Base-by-base conservation (phyloP, 2,113 vertebrate genomes). In the Pseudopipra pipra region DNA sequence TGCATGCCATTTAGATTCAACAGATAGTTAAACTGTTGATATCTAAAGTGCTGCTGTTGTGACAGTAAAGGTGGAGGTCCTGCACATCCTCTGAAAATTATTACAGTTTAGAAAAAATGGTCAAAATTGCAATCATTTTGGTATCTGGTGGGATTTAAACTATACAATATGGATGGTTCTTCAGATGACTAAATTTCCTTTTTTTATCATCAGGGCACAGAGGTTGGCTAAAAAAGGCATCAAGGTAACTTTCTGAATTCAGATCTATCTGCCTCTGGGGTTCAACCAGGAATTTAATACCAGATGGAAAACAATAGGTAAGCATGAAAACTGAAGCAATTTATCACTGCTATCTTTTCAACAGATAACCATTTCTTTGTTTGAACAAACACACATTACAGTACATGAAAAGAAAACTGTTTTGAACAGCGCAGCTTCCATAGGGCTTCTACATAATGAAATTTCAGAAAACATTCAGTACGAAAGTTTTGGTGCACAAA, bases 341-440 rank as follows among this genome's bases (percentile, higher is more conserved):
- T 96, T 96, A 93, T 97, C 97, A 97, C 70, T 86, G 93, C 81
- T 96, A 97, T 97, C 97, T 96, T 96, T 95, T 91, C 93, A 94
- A 87, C 54, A 92, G 91, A 97, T 97, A 96, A 96, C 89, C 85
- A 94, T 92, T 97, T 82, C 83, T 94, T 95, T 97, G 94, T 97
- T 96, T 96, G 96, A 97, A 96, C 81, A 97, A 97, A 98, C 73
- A 89, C 85, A 86, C 86, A 89, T 94, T 90, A 93, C 67, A 67
- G 78, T 75, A 96, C 81, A 85, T 23, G 79, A 93, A 97, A 87
- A 68, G 61, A 41, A 91, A 96, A 95, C 67, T 80, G 65, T 95
- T 94, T 96, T 96, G 87, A 97, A 92, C 83, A 92, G 85, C 65
- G 80, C 27, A 51, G 78, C 44, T 96, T 94, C 90, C 77, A 65